Conservation (phyloP, 2,113 vertebrate species). For the Delphinapterus leucas region DNA sequence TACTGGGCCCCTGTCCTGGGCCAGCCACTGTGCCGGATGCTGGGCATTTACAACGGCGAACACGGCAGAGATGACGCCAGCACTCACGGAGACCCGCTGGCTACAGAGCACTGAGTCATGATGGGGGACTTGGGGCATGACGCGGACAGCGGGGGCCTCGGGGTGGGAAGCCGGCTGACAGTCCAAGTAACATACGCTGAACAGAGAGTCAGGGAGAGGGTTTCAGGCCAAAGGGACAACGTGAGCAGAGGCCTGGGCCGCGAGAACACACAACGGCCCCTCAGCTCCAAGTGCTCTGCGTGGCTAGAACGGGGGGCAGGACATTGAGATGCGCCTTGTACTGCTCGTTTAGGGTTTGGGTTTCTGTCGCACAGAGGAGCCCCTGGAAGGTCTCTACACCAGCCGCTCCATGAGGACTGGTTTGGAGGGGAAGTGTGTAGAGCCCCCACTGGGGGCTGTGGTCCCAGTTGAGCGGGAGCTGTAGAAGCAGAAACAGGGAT, state of each 20-base stretch:
- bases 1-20: not conserved
- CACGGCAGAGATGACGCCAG: not conserved
- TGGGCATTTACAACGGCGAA: accelerated
- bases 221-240: not conserved
- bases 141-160: accelerated
- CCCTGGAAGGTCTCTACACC: not conserved
- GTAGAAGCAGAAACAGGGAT: not conserved
- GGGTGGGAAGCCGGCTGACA: not conserved
- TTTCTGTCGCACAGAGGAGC: not conserved
- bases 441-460: not conserved
- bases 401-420: not conserved
- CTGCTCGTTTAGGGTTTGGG: not conserved
- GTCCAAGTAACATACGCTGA: not conserved
- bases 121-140: not conserved
- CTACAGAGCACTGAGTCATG: accelerated
- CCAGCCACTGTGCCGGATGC: not conserved
- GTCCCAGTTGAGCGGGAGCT: too few relatives aligned
- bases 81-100: accelerated
- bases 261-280: not conserved
- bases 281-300: not conserved
- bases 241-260: not conserved
- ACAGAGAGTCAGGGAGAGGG: not conserved
- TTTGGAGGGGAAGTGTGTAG: accelerated
- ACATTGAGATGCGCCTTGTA: not conserved
- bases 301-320: not conserved